Percentiles rank a stretch among this genome's conserved stretches.
Evolutionary conservation across 2,888 invertebrate species (phyloP).

Genomic region (Horisme vitalbata): DNA sequence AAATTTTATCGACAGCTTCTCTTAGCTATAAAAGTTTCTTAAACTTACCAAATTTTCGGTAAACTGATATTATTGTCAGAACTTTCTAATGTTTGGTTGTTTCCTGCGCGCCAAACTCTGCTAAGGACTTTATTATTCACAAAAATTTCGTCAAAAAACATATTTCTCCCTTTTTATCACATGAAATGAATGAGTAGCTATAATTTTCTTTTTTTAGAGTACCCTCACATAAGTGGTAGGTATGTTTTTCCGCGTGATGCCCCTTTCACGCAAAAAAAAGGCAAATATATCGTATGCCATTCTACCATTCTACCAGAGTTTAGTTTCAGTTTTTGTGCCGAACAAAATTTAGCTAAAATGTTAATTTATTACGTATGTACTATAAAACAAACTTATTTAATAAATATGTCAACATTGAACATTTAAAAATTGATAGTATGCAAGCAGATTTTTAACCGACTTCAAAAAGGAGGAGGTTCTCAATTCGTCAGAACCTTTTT

Average conservation of each 20-base stretch:
- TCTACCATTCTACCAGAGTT: background rate
- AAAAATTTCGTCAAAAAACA: conserved; percentile 14
- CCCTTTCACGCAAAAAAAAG: no score
- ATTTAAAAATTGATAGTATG: no score
- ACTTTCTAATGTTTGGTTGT: background rate
- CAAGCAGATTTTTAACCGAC: no score
- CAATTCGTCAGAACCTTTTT: no score
- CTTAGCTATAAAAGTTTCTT: background rate
- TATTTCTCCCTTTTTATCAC: conserved; percentile 2
- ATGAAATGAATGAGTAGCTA: no score
- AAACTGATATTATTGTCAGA: background rate
- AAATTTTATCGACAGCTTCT: no score
- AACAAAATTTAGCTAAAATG: no score
- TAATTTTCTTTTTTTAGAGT: conserved; percentile 1
- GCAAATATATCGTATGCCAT: conserved; percentile 10
- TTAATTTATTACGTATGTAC: no score
- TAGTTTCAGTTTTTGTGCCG: background rate
- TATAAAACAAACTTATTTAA: no score
- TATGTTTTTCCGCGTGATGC: no score
- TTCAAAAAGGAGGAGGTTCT: no score
- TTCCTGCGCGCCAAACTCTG: conserved; percentile 7
- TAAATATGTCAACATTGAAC: no score
- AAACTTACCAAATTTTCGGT: conserved; percentile 5
- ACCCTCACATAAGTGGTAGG: conserved; percentile 2
- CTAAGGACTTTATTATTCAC: conserved; percentile 1